Base-by-base conservation (phyloP, 2,888 invertebrate species). In the Tinea pellionella region DNA sequence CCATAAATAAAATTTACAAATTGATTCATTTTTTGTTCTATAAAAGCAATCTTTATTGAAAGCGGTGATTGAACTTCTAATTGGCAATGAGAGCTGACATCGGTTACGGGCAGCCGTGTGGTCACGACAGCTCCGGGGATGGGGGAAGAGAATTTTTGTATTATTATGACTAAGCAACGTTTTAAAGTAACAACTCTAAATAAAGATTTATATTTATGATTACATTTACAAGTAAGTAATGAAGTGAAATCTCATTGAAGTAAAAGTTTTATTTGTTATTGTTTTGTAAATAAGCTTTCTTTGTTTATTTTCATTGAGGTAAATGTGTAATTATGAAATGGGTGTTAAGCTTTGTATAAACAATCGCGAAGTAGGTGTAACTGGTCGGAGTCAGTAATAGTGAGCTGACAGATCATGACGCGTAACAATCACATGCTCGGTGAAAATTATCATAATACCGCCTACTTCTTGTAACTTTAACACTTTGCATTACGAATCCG, bases 11-110 rank as follows among this genome's bases (percentile, higher is more conserved):
- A 37, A 37, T 37, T 37, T 37, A 37, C 72, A 78, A 80, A 83
- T 80, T 80, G 80, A 77, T 78, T 77, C 77, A 77, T 77, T 75
- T 73, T 69, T 64, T 62, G 59, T 65, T 64, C 66, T 63, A 47
- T 16, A 47, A 47, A 47, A 47, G 53, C 69, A 68, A 62, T 47
- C 63, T 68, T 66, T 69, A 68, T 68, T 72, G 70, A 66, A 66
- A 70, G 65, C 72, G 80, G 80, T 80, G 78, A 83, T 71, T 82
- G 83, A 84, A 80, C 83, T 77, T 75, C 69, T 79, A 84, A 83
- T 82, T 81, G 80, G 70, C 74, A 70, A 65, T 67, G 69, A 75
- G 71, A 69, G 68, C 69, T 74, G 74, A 69, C 77, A 70, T 74
- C 73, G 68, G 72, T 69, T 69, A 73, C 73, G 75, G 60, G 29